Evolutionary conservation across 2,888 invertebrate species (phyloP), one percentile per base, ranked within the genome.

Genomic region (Drosophila barbarae): DNA sequence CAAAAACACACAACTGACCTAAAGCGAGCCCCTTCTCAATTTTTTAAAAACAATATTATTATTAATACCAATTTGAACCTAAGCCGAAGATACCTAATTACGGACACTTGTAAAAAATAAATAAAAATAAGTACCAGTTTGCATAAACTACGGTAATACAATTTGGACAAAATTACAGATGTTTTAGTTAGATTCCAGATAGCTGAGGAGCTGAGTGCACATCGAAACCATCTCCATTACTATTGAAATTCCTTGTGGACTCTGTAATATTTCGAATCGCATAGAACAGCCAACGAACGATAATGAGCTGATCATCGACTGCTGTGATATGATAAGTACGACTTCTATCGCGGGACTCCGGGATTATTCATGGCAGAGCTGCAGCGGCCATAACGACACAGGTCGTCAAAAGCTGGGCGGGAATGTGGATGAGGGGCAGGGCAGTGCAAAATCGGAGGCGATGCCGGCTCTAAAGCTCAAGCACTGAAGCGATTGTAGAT

Each of bases 401-500:
- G 61, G 42, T 63, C 61, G 56, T 54, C 63, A 55, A 55, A 44
- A 44, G 42, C 41, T 55, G 55, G 68, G 35, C 42, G 68, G 63
- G 35, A 46, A 44, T 47, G 39, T 59, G 65, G 58, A 49, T 21
- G 47, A 54, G 38, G 47, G 41, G 44, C 38, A 46, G 30, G 44
- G 50, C 60, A 34, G 50, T 36, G 30, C 52, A 41, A 34, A 47
- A 64, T 71, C 72, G 67, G 65, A 71, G 67, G 65, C 72, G 72
- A 71, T 68, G 68, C 65, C 65, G 53, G 47, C 38, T 56, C 57
- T 47, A 67, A 50, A 67, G 69, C 61, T 41, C 67, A 53, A 47
- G 49, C 65, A 57, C 67, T 82, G 64, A 44, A 63, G 55, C 63
- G 76, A 76, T 72, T 84, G 85, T 80, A 83, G 77, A 85, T 83